A percentile compares a stretch with the other conserved stretches of the same genome.
These are phyloP conservation scores for Myripristis jacobus DNA, from an alignment of 2,797 vertebrate species.

Conservation along the genomic window DNA sequence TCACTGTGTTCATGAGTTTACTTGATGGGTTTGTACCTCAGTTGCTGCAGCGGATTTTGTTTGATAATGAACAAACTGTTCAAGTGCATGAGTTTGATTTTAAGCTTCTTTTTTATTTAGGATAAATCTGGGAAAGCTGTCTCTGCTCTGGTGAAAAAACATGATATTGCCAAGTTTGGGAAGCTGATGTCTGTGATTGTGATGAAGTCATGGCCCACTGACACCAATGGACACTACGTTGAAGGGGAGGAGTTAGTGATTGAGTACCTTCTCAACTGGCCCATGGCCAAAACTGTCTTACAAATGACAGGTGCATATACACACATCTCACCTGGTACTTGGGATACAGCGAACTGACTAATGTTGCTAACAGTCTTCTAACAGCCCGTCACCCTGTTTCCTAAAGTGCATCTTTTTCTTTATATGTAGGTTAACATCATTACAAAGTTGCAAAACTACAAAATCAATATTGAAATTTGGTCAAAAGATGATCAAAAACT, in stretches of 20 bases:
- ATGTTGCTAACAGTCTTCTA: too few relatives aligned
- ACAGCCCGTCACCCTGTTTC: too few relatives aligned
- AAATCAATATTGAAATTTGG: too few relatives aligned
- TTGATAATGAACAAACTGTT: accelerated
- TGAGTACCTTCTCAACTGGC: constrained; percentile 44
- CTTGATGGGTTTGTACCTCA: not conserved
- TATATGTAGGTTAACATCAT: too few relatives aligned
- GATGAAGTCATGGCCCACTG: constrained; percentile 49
- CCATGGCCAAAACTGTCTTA: constrained; percentile 42
- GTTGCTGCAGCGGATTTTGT: too few relatives aligned
- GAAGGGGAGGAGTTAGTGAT: constrained; percentile 37
- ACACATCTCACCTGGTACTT: too few relatives aligned
- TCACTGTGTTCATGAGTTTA: too few relatives aligned
- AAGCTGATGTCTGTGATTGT: constrained; percentile 56
- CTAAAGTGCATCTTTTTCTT: too few relatives aligned
- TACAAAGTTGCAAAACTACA: too few relatives aligned
- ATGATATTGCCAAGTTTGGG: constrained; percentile 48
- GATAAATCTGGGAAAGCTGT: constrained; percentile 12
- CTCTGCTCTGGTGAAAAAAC: not conserved
- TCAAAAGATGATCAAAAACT: too few relatives aligned
- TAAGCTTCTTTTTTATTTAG: constrained; percentile 24
- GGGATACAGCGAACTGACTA: too few relatives aligned
- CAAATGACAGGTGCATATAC: constrained; percentile 42
- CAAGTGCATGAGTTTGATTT: too few relatives aligned
- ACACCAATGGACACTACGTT: constrained; percentile 2